Evolutionary conservation across 2,888 invertebrate species (phyloP), one percentile per base, ranked within the genome.

Genomic region (Limenitis camilla): DNA sequence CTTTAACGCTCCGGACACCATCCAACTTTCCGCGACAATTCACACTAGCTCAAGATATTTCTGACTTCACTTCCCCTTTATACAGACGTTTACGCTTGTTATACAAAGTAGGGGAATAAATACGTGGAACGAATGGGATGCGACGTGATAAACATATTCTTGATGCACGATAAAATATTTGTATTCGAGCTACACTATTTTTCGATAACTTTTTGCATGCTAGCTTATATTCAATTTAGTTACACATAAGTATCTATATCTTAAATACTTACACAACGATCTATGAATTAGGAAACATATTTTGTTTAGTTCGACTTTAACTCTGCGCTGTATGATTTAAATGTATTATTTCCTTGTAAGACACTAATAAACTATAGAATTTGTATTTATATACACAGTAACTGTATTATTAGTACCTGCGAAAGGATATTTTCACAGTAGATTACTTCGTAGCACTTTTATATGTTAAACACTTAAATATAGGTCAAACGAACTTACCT

Each of bases 11-110:
- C 59, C 63, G 55, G 58, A 63, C 67, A 61, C 60, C 61, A 62
- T 66, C 65, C 63, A 75, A 76, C 73, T 76, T 79, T 69, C 67
- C 66, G 49, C 38, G 52, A 49, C 52, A 51, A 52, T 57, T 58
- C 58, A 59, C 59, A 54, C 58, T 47, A 49, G 49, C 50, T 59
- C 40, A 33, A 49, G 50, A 48, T 59, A 56, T 56, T 50, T 50
- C 45, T 58, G 51, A 58, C 50, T 54, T 51, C 50, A 59, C 55
- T 59, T 59, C 46, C 52, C 55, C 48, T 52, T 56, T 59, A 51
- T 52, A 56, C 48, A 53, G 48, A 56, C 65, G 66, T 72, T 71
- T 73, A 71, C 70, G 71, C 71, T 71, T 75, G 69, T 72, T 75
- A 74, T 71, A 62, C 53, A 55, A 68, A 61, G 67, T 69, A 74